Evolutionary conservation across 2,888 invertebrate genomes (phyloP).

Genomic region (Platypus cylindrus): DNA sequence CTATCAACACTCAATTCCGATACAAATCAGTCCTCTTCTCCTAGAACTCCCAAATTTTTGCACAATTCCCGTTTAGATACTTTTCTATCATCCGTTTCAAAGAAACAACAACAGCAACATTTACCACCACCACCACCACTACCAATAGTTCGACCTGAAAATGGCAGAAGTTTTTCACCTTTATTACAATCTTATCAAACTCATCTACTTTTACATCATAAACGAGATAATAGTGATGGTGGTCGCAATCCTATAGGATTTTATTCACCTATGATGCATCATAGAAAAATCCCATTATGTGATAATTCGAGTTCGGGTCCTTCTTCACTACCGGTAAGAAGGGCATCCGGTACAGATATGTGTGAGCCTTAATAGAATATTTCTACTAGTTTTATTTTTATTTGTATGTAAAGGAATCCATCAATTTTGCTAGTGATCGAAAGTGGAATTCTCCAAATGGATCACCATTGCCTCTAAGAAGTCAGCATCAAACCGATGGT

Average conservation of each 20-base stretch:
- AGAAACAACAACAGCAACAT: neutral
- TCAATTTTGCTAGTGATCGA: slow-evolving; percentile 23
- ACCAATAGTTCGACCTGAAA: too few relatives aligned
- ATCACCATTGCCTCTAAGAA: slow-evolving; percentile 33
- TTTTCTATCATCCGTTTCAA: too few relatives aligned
- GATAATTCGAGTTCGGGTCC: slow-evolving; percentile 10
- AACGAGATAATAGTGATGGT: slow-evolving; percentile 13
- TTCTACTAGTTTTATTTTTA: too few relatives aligned
- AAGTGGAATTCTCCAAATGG: slow-evolving; percentile 31
- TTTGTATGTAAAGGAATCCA: slow-evolving; percentile 19
- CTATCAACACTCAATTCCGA: slow-evolving; percentile 6
- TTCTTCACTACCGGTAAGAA: slow-evolving; percentile 13
- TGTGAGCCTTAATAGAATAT: too few relatives aligned
- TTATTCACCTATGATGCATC: slow-evolving; percentile 16
- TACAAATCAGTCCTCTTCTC: neutral
- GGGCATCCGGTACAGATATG: too few relatives aligned
- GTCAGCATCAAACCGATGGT: slow-evolving; percentile 25
- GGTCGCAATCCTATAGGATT: slow-evolving; percentile 11
- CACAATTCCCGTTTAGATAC: slow-evolving; percentile 27
- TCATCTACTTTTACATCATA: slow-evolving; percentile 22
- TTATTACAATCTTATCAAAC: slow-evolving; percentile 28
- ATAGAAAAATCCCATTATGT: slow-evolving; percentile 15
- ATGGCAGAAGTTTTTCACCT: slow-evolving; percentile 28
- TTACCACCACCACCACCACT: neutral
- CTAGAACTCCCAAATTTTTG: slow-evolving; percentile 3